These are phyloP conservation scores for Tetragonula clypearis DNA, from an alignment of 1,140 invertebrate species.

Conservation along the genomic window DNA sequence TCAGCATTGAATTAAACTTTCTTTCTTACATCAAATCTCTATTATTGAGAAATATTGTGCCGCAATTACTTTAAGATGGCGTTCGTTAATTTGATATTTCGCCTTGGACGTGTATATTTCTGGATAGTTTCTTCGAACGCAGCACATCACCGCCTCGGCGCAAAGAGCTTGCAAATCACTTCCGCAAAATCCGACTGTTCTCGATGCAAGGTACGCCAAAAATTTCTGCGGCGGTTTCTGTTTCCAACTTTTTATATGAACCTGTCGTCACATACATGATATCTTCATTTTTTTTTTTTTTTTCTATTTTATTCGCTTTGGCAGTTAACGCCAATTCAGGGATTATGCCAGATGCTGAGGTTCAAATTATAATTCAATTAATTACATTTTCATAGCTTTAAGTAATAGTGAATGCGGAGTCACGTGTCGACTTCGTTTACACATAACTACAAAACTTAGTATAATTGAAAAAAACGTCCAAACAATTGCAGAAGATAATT, in stretches of 20 bases:
- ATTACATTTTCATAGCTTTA: too few species aligned
- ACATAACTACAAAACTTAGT: too few species aligned
- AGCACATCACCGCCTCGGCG: slow-evolving; percentile 79
- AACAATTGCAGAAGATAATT: background rate
- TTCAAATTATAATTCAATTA: too few species aligned
- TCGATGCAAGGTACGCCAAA: slow-evolving; percentile 76
- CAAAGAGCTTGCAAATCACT: slow-evolving; percentile 81
- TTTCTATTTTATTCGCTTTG: background rate
- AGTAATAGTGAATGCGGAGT: too few species aligned
- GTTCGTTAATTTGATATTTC: slow-evolving; percentile 75
- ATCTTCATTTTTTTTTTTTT: background rate
- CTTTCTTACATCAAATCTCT: background rate
- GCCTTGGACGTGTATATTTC: slow-evolving; percentile 77
- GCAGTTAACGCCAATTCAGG: background rate
- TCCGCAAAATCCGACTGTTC: slow-evolving; percentile 81
- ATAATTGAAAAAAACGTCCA: background rate
- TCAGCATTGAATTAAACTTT: background rate
- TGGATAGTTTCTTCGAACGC: slow-evolving; percentile 77
- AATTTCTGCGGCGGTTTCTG: slow-evolving; percentile 78
- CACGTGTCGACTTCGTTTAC: too few species aligned
- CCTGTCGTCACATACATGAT: slow-evolving; percentile 61
- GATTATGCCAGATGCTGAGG: too few species aligned
- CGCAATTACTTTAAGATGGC: slow-evolving; percentile 71
- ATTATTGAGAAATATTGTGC: background rate
- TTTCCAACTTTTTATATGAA: slow-evolving; percentile 77